Base-by-base conservation (phyloP, 2,797 vertebrate species). In the Fistularia commersonii region DNA sequence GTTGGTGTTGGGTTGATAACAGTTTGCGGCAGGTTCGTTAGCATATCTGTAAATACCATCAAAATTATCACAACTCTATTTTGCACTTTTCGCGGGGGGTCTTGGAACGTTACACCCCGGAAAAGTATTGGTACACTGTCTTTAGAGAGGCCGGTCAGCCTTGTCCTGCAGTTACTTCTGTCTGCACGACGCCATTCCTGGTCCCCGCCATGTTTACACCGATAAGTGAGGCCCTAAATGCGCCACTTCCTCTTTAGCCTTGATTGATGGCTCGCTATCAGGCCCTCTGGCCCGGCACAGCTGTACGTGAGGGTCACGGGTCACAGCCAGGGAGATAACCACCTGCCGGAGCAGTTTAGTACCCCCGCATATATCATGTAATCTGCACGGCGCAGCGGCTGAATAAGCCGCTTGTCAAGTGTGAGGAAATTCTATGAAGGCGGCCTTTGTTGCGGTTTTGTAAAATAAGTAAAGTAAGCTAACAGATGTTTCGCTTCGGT, bases 311-410 rank as follows among this genome's bases (percentile, higher is more conserved):
- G 48, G 77, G 81, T 85, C 81, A 76, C 13, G 46, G 83, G 81
- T 88, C 81, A 79, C 44, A 61, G 45, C 58, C 11, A 48, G 69
- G 64, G 67, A 83, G 83, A 88, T 88, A 87, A 84, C 65, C 86
- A 88, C 80, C 85, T 87, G 85, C 73, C 69, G 57, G 63, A 75
- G 63, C 63, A 32, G 70, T 58, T 57, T 32, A 35, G 49, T 35
- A 45, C 51, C 52, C 6, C 43, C 32, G 6, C 31, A 15, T 62
- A 13, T 57, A 74, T 82, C 61, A 68, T 42, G 45, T 38, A 37
- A 15, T 72, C 35, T 63, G 49, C 36, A 31, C 56, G 37, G 45
- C 31, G 68, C 14, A 52, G 33, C 3, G 48, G 33, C 42, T 40
- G 14, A 14, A 52, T 3, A 42, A 55, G 48, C 33, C 11, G n/a